phyloP scores from a whole-genome alignment of 2,888 invertebrate genomes.

The Epiperipatus broadwayi region DNA sequence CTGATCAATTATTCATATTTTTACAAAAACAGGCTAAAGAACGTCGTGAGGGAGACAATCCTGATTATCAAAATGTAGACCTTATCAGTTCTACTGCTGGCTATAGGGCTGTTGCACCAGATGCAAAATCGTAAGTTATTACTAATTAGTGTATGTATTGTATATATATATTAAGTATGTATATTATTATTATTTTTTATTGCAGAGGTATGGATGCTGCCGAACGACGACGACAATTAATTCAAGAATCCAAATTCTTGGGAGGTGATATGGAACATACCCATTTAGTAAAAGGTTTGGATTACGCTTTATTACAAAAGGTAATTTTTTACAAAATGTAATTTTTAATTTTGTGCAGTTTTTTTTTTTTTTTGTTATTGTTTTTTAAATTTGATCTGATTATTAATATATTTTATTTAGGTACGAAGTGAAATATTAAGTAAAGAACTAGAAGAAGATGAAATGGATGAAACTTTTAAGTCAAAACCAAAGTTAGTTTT shows the following conservation, averaged over 20 bases:
- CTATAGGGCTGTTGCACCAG: conserved; percentile 85
- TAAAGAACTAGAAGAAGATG: conserved; percentile 13
- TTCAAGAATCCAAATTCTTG: conserved; percentile 95
- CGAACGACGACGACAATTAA: conserved; percentile 78
- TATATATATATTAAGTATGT: conserved; percentile 15
- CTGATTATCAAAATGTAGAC: conserved; percentile 61
- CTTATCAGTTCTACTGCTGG: conserved; percentile 60
- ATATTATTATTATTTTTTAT: conserved; percentile 9
- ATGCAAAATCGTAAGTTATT: conserved; percentile 56
- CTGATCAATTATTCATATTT: conserved; percentile 9
- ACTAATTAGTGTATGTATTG: neutral
- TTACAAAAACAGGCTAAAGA: conserved; percentile 60
- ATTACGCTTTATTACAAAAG: conserved; percentile 77
- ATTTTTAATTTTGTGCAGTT: conserved; percentile 11
- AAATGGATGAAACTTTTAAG: conserved; percentile 26
- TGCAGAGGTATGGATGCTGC: conserved; percentile 54
- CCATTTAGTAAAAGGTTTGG: conserved; percentile 94
- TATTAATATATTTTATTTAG: conserved; percentile 18
- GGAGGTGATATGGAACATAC: conserved; percentile 99
- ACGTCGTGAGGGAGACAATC: conserved; percentile 55
- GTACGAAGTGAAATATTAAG: conserved; percentile 57
- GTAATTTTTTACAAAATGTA: too few species aligned
- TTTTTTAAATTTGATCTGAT: conserved; percentile 6
- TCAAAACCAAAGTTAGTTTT: conserved; percentile 58
- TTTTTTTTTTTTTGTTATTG: conserved; percentile 1